These are phyloP conservation scores for Melinopterus prodromus DNA, from an alignment of 2,888 invertebrate genomes.

Conservation along the genomic window DNA sequence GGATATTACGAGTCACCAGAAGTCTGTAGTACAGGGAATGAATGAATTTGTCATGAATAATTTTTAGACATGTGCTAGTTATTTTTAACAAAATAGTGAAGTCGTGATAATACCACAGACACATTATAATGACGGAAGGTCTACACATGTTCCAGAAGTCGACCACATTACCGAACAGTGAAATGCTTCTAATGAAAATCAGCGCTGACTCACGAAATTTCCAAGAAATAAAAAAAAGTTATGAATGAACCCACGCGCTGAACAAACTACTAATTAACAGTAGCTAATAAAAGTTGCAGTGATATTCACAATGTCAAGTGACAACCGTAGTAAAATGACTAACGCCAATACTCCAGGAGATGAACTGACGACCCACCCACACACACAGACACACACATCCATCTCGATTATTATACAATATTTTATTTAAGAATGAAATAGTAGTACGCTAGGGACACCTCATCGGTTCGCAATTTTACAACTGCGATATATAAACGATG, in stretches of 20 bases:
- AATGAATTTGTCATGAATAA: too few species aligned
- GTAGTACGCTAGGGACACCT: constrained; percentile 19
- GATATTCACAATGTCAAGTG: background rate
- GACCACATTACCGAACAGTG: background rate
- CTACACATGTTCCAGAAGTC: background rate
- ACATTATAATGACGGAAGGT: background rate
- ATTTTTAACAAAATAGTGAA: too few species aligned
- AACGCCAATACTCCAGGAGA: background rate
- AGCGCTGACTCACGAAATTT: background rate
- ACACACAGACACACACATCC: background rate
- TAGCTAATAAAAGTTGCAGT: background rate
- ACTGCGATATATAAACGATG: constrained; percentile 14
- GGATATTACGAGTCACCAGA: too few species aligned
- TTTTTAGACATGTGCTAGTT: too few species aligned
- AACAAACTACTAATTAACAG: background rate
- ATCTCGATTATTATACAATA: constrained; percentile 5
- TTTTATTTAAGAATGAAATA: constrained; percentile 31
- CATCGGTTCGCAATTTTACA: constrained; percentile 27
- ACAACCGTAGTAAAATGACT: background rate
- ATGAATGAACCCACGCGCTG: background rate
- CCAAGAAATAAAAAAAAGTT: background rate
- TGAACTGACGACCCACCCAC: background rate
- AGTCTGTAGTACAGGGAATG: too few species aligned
- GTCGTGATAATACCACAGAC: background rate
- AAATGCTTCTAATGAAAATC: background rate